phyloP scores from a whole-genome alignment of 2,888 invertebrate genomes.

The Trissolcus brochymenae region DNA sequence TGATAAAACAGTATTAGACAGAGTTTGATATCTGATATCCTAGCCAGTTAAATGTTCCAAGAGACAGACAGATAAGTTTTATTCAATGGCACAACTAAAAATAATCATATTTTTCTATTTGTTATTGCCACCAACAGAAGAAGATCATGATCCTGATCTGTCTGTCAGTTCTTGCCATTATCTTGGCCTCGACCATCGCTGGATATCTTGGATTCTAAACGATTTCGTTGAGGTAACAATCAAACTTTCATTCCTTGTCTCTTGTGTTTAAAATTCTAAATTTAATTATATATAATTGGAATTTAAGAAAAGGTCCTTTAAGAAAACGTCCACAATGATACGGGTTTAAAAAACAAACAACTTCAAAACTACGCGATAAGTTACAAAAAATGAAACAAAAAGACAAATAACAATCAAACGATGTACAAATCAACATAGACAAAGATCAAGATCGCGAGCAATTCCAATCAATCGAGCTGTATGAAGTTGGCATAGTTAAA shows the following conservation, averaged over 20 bases:
- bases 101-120: conserved; percentile 51
- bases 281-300: neutral
- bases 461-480: conserved; percentile 17
- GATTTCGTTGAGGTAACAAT: conserved; percentile 65
- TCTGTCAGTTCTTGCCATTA: conserved; percentile 87
- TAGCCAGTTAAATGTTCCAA: conserved; percentile 31
- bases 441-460: conserved; percentile 6
- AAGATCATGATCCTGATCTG: conserved; percentile 95
- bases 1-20: conserved; percentile 54
- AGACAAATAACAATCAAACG: neutral
- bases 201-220: conserved; percentile 81
- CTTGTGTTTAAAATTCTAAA: neutral
- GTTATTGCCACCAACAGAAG: conserved; percentile 83
- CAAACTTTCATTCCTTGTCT: neutral
- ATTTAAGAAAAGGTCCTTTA: no score
- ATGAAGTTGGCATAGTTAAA: conserved; percentile 20
- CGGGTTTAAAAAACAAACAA: no score
- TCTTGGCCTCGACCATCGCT: conserved; percentile 82
- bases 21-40: conserved; percentile 38
- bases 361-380: no score
- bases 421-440: neutral
- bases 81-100: conserved; percentile 33
- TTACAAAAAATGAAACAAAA: neutral
- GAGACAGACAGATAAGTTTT: conserved; percentile 51
- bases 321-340: no score